Percentiles rank a stretch among this genome's conserved stretches.
phyloP scores from a whole-genome alignment of 2,113 vertebrate species.

The Theristicus caerulescens region DNA sequence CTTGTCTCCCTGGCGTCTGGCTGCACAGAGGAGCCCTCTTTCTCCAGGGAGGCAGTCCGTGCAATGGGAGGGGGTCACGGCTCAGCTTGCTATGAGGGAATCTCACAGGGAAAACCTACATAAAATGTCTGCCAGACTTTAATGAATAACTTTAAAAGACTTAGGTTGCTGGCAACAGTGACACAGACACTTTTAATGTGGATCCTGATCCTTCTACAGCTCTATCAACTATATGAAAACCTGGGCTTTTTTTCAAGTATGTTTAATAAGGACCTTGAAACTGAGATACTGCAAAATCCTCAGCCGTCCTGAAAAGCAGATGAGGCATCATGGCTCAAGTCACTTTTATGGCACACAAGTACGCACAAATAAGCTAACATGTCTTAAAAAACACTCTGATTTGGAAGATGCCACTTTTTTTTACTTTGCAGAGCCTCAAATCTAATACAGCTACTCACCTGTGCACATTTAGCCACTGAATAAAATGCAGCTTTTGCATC shows the following conservation, averaged over 20 bases:
- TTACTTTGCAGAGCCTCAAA: background rate
- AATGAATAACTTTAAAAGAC: background rate
- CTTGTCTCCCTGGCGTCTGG: rapidly evolving
- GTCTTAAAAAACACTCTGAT: background rate
- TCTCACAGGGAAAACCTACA: background rate
- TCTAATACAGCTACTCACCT: background rate
- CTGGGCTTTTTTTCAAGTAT: background rate
- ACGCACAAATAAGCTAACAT: background rate
- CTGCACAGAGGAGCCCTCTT: background rate
- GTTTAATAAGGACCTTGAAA: background rate
- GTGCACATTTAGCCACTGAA: background rate
- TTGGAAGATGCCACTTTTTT: background rate
- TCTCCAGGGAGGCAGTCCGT: background rate
- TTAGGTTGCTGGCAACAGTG: background rate
- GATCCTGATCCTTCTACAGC: background rate
- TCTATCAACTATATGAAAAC: background rate
- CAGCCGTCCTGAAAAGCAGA: background rate
- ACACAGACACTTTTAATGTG: background rate
- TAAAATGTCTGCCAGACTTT: background rate
- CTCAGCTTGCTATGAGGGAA: background rate
- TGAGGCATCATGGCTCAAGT: background rate
- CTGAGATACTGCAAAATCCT: background rate
- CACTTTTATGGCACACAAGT: background rate
- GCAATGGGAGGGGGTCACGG: rapidly evolving
- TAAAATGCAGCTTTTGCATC: background rate